phyloP scores from a whole-genome alignment of 2,888 invertebrate genomes.

The Ornithoptera priamus region DNA sequence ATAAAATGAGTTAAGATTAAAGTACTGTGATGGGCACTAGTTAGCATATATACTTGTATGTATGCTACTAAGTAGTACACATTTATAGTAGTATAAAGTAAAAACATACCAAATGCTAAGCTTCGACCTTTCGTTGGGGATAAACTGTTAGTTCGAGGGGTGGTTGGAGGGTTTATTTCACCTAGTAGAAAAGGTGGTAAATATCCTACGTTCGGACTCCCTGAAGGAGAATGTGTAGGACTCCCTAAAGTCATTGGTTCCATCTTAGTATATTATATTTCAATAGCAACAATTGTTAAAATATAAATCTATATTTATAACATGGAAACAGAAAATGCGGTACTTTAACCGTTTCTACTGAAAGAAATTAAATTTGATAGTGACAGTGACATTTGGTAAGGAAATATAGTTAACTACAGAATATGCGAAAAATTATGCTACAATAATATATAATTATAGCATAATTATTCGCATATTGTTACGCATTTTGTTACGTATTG shows the following conservation, averaged over 20 bases:
- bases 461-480: no score
- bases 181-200: constrained; percentile 90
- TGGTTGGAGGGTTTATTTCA: constrained; percentile 81
- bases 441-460: no score
- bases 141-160: constrained; percentile 80
- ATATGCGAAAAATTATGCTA: no score
- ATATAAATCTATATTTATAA: background rate
- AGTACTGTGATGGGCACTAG: background rate
- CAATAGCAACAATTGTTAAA: background rate
- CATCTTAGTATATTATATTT: constrained; percentile 66
- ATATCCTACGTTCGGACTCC: constrained; percentile 83
- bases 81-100: background rate
- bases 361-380: constrained; percentile 15
- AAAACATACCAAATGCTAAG: constrained; percentile 78
- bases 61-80: no score
- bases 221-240: constrained; percentile 85
- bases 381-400: constrained; percentile 7
- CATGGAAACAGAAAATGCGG: background rate
- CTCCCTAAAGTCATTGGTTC: constrained; percentile 92
- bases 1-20: background rate
- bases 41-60: no score
- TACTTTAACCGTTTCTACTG: constrained; percentile 14
- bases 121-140: constrained; percentile 80
- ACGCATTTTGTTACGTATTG: no score
- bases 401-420: no score